Evolutionary conservation across 2,797 vertebrate species (phyloP).

Genomic region (Sphenopsis melanotis): DNA sequence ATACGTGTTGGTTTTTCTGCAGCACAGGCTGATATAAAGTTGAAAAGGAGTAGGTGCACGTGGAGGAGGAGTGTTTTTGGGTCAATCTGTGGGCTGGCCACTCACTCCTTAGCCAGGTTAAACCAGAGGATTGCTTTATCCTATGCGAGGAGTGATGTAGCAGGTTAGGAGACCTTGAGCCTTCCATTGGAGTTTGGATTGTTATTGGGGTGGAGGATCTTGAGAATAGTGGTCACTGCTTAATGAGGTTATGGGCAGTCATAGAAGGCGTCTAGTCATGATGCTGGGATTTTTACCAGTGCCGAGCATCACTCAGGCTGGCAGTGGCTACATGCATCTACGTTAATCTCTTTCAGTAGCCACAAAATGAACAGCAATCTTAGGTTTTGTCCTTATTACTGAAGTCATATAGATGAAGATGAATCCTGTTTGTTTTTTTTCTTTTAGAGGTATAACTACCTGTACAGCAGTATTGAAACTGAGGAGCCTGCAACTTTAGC

Average conservation of each 20-base stretch:
- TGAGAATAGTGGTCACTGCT: neutral
- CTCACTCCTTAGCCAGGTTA: neutral
- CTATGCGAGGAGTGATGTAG: rapidly evolving
- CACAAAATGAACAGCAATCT: neutral
- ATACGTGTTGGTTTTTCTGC: neutral
- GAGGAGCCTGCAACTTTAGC: neutral
- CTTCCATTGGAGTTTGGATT: rapidly evolving
- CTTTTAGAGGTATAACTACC: neutral
- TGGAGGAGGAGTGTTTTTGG: neutral
- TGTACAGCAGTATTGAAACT: neutral
- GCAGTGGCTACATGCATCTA: neutral
- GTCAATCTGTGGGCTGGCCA: neutral
- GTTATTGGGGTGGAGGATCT: neutral
- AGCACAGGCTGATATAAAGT: neutral
- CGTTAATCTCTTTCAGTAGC: neutral
- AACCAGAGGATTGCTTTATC: neutral
- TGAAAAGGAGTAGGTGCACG: rapidly evolving
- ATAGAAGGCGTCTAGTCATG: neutral
- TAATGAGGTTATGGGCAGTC: neutral
- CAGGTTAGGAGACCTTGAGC: neutral
- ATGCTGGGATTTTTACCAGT: neutral
- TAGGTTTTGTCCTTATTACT: neutral
- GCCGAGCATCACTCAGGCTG: neutral
- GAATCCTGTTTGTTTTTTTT: neutral
- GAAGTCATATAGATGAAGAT: neutral